Conservation (phyloP, 2,797 vertebrate genomes). For the Alfaro cultratus region DNA sequence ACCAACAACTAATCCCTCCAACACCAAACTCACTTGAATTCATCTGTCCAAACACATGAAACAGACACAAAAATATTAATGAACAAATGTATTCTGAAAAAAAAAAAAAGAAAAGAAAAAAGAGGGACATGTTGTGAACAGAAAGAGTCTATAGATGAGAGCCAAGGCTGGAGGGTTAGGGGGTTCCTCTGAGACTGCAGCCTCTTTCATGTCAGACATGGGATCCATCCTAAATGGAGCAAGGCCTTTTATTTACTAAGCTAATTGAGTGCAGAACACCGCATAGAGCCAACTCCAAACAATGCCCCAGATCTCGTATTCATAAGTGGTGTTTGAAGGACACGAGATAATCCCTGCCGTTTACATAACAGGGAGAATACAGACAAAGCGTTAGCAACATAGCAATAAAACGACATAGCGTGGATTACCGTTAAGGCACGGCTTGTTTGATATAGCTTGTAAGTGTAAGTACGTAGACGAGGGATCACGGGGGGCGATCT, state of each 20-base stretch:
- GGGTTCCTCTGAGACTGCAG: constrained; percentile 60
- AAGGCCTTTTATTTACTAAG: constrained; percentile 76
- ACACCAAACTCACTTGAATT: constrained; percentile 45
- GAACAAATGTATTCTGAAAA: constrained; percentile 24
- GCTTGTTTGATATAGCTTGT: constrained; percentile 47
- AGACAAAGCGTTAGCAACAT: constrained; percentile 33
- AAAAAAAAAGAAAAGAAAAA: not conserved
- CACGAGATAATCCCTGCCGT: constrained; percentile 71
- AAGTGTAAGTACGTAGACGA: constrained; percentile 42
- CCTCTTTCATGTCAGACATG: constrained; percentile 79
- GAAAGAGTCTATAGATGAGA: constrained; percentile 52
- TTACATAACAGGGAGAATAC: constrained; percentile 55
- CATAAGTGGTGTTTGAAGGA: constrained; percentile 75
- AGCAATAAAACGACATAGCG: constrained; percentile 48
- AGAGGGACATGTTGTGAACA: constrained; percentile 42
- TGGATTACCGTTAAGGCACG: constrained; percentile 59
- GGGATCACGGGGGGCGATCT: constrained; percentile 34
- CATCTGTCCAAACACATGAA: constrained; percentile 48
- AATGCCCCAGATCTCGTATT: constrained; percentile 76
- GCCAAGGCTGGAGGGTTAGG: constrained; percentile 63
- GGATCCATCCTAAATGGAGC: constrained; percentile 77
- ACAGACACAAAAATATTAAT: constrained; percentile 29
- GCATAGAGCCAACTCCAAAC: constrained; percentile 70
- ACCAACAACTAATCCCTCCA: constrained; percentile 53
- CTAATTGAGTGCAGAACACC: constrained; percentile 73